These are phyloP conservation scores for Noctua comes DNA, from an alignment of 2,888 invertebrate species.

Conservation along the genomic window DNA sequence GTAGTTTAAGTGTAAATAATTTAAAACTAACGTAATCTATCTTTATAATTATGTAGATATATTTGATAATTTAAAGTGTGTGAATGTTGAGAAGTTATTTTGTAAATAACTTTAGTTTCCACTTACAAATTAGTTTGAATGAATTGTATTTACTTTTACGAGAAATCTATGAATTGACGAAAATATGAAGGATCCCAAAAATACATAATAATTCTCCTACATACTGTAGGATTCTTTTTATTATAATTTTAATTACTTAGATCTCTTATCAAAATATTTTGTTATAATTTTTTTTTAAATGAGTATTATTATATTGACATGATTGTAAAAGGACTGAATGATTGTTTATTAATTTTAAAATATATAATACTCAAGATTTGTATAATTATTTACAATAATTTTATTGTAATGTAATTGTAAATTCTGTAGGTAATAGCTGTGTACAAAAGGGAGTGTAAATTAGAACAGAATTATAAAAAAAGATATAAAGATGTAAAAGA, in stretches of 20 bases:
- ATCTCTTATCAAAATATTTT: slow-evolving; percentile 61
- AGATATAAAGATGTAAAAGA: slow-evolving; percentile 66
- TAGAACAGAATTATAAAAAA: slow-evolving; percentile 66
- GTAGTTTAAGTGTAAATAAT: slow-evolving; percentile 64
- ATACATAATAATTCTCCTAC: slow-evolving; percentile 18
- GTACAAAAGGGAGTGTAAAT: slow-evolving; percentile 75
- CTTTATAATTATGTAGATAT: slow-evolving; percentile 52
- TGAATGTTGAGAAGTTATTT: slow-evolving; percentile 58
- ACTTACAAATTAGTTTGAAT: slow-evolving; percentile 11
- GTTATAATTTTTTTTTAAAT: slow-evolving; percentile 41
- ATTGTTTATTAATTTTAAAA: slow-evolving; percentile 50
- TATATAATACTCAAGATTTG: slow-evolving; percentile 64
- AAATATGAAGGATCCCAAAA: slow-evolving; percentile 14
- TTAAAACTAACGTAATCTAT: slow-evolving; percentile 56
- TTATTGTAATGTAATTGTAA: slow-evolving; percentile 66
- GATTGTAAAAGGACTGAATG: slow-evolving; percentile 57
- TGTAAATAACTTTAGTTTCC: slow-evolving; percentile 61
- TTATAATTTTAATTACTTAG: slow-evolving; percentile 40
- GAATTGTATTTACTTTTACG: not conserved
- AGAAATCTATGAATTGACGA: slow-evolving; percentile 8
- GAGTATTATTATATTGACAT: slow-evolving; percentile 40
- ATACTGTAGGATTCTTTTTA: slow-evolving; percentile 16
- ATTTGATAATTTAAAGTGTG: slow-evolving; percentile 57
- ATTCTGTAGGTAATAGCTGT: slow-evolving; percentile 67
- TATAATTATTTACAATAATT: slow-evolving; percentile 63